Conservation (phyloP, 2,888 invertebrate genomes). For the Eupithecia subfuscata region DNA sequence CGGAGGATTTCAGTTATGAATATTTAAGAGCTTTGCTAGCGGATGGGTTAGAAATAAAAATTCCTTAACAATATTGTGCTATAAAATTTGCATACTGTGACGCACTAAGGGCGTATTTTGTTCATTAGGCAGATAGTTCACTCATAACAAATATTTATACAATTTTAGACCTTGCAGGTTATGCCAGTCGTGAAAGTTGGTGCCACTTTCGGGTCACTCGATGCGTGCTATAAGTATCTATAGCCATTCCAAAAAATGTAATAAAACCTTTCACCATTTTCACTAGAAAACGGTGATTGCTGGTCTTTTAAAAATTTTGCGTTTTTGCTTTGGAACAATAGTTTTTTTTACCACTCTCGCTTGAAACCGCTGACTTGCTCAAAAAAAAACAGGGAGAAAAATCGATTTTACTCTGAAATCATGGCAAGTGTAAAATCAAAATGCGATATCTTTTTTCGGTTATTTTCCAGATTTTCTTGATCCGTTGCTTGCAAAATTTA, state of each 20-base stretch:
- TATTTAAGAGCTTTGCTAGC: constrained; percentile 43
- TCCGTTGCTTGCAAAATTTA: not conserved
- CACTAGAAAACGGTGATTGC: not conserved
- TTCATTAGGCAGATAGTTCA: constrained; percentile 22
- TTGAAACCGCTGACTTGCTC: too few relatives aligned
- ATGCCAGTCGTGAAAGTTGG: not conserved
- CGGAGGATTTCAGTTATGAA: constrained; percentile 44
- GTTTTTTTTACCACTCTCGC: not conserved
- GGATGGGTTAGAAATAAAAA: constrained; percentile 54
- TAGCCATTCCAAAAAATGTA: not conserved
- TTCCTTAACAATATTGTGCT: constrained; percentile 53
- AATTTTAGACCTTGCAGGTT: not conserved
- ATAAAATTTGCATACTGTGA: constrained; percentile 62
- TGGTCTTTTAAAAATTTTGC: too few relatives aligned
- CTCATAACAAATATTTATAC: constrained; percentile 1
- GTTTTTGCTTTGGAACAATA: not conserved
- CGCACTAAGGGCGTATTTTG: constrained; percentile 47
- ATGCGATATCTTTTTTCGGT: not conserved
- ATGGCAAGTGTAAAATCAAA: too few relatives aligned
- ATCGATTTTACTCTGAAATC: not conserved
- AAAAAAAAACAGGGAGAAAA: not conserved
- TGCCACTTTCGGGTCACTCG: not conserved
- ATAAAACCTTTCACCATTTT: not conserved
- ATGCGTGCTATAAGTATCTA: too few relatives aligned
- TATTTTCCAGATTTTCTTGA: not conserved